Base-by-base conservation (phyloP, 2,888 invertebrate genomes). In the Oscheius sp. region DNA sequence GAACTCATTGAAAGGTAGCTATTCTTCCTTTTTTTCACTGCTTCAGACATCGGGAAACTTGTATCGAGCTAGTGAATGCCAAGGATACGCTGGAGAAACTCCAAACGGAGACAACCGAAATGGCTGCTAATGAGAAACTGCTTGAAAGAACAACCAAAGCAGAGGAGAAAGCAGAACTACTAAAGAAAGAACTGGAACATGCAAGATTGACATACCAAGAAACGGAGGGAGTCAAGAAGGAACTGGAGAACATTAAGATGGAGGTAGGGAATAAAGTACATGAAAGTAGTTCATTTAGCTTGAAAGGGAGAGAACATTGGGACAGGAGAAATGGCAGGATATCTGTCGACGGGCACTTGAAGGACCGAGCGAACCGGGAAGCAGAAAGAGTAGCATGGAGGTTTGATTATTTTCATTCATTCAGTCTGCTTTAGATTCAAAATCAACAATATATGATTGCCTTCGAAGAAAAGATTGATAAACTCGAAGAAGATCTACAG, bases 391-490 rank as follows among this genome's bases (percentile, higher is more conserved):
- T 22, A 71, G 71, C 24, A 32, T 75, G 32, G 73, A 75, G 59
- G 68, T 63, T 28, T 26, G 14, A 49, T 1, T 2, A 24, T 8
- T 9, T 56, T 56, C 30, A 17, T 20, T n/a, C 47, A 47, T 20
- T 47, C 17, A n/a, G 8, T 12, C 17, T 26, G 9, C 26, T 51
- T 14, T 14, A 65, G 65, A 49, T 76, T 6, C 76, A 76, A 61
- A 63, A 72, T 36, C 71, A 75, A 49, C 70, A 75, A 63, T 74
- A 74, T 56, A 68, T 71, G 24, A 33, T 67, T n/a, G 72, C 76
- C 20, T 77, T 68, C 54, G 73, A 72, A 50, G 50, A 71, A 22
- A 74, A 74, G 38, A 51, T 72, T 47, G 49, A 54, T 9, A 45
- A 62, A 17, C 44, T 74, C 28, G 44, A 50, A 12, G 45, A 62